A percentile compares a stretch with the other conserved stretches of the same genome.
These are phyloP conservation scores for Oryctolagus cuniculus DNA, from an alignment of 2,113 vertebrate genomes.

Conservation along the genomic window DNA sequence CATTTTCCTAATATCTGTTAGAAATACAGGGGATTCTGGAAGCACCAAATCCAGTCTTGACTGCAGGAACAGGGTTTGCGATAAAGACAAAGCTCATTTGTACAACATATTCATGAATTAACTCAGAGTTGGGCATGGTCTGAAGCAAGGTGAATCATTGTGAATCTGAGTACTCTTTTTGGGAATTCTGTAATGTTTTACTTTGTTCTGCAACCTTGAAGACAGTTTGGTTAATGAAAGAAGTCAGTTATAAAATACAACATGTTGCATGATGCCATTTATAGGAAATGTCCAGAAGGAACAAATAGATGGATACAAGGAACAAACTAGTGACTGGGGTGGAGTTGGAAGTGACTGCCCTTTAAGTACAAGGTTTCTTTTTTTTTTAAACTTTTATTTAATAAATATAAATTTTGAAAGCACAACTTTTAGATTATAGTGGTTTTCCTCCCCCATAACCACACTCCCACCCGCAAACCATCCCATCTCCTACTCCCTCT, in stretches of 20 bases:
- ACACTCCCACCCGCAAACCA: too few relatives aligned
- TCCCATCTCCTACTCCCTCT: too few relatives aligned
- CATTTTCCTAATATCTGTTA: neutral
- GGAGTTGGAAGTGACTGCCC: too few relatives aligned
- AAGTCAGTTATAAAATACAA: neutral
- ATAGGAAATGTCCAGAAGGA: neutral
- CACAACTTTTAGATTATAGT: too few relatives aligned
- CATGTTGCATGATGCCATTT: neutral
- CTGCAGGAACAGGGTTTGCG: neutral
- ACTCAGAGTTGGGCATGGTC: neutral
- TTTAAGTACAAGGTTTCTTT: too few relatives aligned
- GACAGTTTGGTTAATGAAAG: neutral
- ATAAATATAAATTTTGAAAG: too few relatives aligned
- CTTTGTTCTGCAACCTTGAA: neutral
- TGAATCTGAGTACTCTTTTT: neutral
- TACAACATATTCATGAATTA: neutral
- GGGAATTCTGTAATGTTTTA: neutral
- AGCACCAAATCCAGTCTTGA: neutral
- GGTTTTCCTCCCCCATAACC: too few relatives aligned
- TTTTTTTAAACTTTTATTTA: too few relatives aligned
- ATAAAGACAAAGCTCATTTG: neutral
- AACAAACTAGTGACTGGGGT: neutral
- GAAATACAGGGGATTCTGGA: neutral
- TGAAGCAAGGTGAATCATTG: neutral
- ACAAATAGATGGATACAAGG: neutral